These are phyloP conservation scores for Perithous albicinctus DNA, from an alignment of 2,888 invertebrate genomes.

Conservation along the genomic window DNA sequence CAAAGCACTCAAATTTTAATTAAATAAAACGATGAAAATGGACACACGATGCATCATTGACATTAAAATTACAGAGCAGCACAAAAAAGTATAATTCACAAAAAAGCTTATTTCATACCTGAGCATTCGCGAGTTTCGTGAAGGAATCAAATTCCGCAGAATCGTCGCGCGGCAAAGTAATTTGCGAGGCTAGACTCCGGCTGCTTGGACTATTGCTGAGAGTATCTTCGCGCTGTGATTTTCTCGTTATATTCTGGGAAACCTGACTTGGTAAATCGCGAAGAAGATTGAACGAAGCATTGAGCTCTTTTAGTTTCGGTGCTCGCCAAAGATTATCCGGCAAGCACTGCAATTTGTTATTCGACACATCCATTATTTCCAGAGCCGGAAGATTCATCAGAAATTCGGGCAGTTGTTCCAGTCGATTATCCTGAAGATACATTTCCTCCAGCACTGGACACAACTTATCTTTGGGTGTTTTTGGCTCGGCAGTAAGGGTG, in stretches of 20 bases:
- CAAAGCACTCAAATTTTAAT: no score
- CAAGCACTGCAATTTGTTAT: conserved; percentile 94
- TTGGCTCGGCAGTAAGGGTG: conserved; percentile 87
- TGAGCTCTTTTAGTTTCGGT: conserved; percentile 94
- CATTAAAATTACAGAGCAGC: no score
- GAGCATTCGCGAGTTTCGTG: conserved; percentile 82
- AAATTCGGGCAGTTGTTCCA: conserved; percentile 92
- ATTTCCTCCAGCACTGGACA: conserved; percentile 95
- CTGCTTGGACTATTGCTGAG: conserved; percentile 79
- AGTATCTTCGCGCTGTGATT: conserved; percentile 73
- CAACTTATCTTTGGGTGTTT: conserved; percentile 85
- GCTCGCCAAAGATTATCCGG: conserved; percentile 95
- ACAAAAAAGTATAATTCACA: no score
- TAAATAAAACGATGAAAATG: no score
- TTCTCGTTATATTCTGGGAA: conserved; percentile 78
- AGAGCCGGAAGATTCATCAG: conserved; percentile 93
- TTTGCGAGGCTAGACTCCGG: conserved; percentile 77
- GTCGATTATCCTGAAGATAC: conserved; percentile 94
- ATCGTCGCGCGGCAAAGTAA: conserved; percentile 79
- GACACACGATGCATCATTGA: no score
- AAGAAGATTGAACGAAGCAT: conserved; percentile 95
- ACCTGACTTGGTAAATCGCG: conserved; percentile 88
- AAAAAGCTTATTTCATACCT: conserved; percentile 41
- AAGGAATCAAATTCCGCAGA: conserved; percentile 83
- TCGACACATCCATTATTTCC: conserved; percentile 94